Base-by-base conservation (phyloP, 2,797 vertebrate genomes). In the Phrynocephalus vlangalii region DNA sequence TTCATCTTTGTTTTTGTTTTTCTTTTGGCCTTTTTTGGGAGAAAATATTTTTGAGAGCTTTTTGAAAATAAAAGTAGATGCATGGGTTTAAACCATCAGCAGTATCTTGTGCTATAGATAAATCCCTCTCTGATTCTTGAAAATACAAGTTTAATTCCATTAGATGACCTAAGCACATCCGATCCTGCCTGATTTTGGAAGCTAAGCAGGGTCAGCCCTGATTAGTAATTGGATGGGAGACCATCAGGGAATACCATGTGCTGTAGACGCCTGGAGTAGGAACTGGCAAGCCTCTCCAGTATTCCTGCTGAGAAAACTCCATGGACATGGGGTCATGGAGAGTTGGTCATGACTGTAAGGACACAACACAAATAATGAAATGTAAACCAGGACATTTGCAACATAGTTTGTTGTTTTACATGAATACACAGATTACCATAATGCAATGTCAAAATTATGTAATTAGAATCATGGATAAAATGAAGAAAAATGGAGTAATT, bases 391-490 rank as follows among this genome's bases (percentile, higher is more conserved):
- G 22, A 82, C 71, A 66, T 87, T 73, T 24, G 71, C 44, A 60
- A 80, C 60, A 68, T 63, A 80, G 26, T 20, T n/a, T 79, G 2
- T 79, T 86, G 22, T 68, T 80, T 71, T 38, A 52, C 85, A 44
- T 44, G 30, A 81, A 33, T 66, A 33, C 24, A 67, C 24, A 72
- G 73, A 82, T 75, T 86, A 73, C 70, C 56, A 75, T 66, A 86
- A 60, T 86, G 67, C 50, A 56, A 79, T 44, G 30, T 22, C 70
- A 80, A 63, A 79, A 50, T 72, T 80, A 50, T 30, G 33, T 38
- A 86, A 66, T 77, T 77, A 72, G 68, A 86, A 26, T 81, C 67
- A 60, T 73, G 68, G 38, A 44, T 44, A 44, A 86, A 86, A 63
- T 5, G 10, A 63, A 44, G 50, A 28, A 44, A 48, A 28, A 16